Base-by-base conservation (phyloP, 2,797 vertebrate genomes). In the Platyrinchus mystaceus region DNA sequence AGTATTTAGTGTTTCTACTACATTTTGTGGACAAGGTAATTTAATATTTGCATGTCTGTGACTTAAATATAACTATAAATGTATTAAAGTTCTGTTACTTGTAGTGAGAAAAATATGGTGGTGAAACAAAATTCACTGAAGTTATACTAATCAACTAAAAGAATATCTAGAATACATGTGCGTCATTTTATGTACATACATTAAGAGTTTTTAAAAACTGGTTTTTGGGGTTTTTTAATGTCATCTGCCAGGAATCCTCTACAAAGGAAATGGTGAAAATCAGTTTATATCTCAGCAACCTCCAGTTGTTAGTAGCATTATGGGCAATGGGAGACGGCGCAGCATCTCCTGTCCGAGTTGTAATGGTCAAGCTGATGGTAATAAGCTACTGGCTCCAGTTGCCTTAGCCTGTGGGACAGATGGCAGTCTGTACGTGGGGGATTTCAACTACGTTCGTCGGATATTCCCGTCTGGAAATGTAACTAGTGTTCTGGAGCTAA, bases 261-360 rank as follows among this genome's bases (percentile, higher is more conserved):
- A 99, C 98, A 99, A 99, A 97, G 99, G 99, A 76, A 99, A 98
- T 3, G 99, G 99, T 39, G 99, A 99, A 97, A 99, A 99, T 95
- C 98, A 99, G 85, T 99, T 99, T 91, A 99, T 99, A 97, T 99
- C 99, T 47, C 99, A 99, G 86, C 99, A 99, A 94, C 99, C 99
- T 4, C 99, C 99, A 1, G 98, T 99, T 68, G 98, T 99, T 93
- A 99, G 98, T 87, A 99, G 99, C n/a, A 98, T 99, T 96, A 99
- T 99, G 99, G 99, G 99, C 47, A 99, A 99, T 1, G 99, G 99
- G 6, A 98, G 99, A 24, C 98, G 99, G n/a, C 98, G 99, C 36
- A 99, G 99, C 97, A 99, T 99, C 97, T 99, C 99, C 1, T 99
- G 99, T 84, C 99, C 99, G 4, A 99, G 99, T 90, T 99, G 99